These are phyloP conservation scores for Zaprionus davidi DNA, from an alignment of 1,140 invertebrate genomes.

Conservation along the genomic window DNA sequence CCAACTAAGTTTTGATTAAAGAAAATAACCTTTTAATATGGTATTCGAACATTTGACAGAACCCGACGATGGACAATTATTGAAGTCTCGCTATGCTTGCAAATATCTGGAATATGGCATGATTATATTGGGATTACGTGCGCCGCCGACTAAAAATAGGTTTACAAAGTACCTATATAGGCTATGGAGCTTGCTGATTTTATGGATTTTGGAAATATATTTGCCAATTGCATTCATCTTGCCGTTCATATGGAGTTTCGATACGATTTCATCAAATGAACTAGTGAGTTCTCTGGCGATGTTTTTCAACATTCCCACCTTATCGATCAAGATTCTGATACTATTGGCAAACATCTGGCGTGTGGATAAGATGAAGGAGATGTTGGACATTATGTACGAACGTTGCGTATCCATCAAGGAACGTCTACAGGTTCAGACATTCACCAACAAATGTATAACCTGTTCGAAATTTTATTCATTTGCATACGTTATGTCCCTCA, in stretches of 20 bases:
- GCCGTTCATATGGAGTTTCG: constrained; percentile 17
- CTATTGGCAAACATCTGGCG: constrained; percentile 7
- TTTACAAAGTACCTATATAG: neutral
- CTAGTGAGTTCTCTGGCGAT: constrained; percentile 33
- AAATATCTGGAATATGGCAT: neutral
- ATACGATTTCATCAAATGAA: constrained; percentile 21
- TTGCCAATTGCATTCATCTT: constrained; percentile 36
- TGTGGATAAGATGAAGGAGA: constrained; percentile 39
- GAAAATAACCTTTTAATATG: neutral
- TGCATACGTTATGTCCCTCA: constrained; percentile 15
- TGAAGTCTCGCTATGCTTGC: neutral
- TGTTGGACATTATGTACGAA: constrained; percentile 35
- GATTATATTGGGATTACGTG: constrained; percentile 13
- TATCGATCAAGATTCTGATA: constrained; percentile 18
- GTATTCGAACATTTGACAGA: neutral
- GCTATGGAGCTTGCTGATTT: neutral
- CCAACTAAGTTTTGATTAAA: neutral
- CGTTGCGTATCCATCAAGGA: constrained; percentile 25
- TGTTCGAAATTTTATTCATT: neutral
- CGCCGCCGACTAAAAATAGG: neutral
- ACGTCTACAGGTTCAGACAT: constrained; percentile 30
- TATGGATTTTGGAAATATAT: constrained; percentile 5
- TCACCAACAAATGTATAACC: constrained; percentile 36
- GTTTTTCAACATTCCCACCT: constrained; percentile 37
- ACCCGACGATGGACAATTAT: neutral